Conservation (phyloP, 2,888 invertebrate species). For the Geophilus truncorum region DNA sequence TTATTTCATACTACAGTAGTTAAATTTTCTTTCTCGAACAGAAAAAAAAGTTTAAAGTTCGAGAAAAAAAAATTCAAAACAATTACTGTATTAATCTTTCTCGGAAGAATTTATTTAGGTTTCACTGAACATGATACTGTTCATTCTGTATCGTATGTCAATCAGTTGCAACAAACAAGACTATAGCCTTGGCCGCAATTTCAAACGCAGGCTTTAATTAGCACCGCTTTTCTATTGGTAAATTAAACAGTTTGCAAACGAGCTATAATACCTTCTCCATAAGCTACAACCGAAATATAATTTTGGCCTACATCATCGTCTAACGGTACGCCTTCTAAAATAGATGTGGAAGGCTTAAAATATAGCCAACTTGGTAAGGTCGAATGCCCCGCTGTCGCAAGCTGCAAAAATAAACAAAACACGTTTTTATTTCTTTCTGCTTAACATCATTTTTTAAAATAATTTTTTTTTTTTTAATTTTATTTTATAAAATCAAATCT, state of each 20-base stretch:
- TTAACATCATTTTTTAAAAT: background rate
- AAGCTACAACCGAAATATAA: slow-evolving; percentile 50
- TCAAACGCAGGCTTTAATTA: too few relatives aligned
- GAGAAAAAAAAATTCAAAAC: too few relatives aligned
- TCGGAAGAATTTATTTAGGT: background rate
- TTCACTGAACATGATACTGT: background rate
- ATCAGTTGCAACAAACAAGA: too few relatives aligned
- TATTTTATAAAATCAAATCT: background rate
- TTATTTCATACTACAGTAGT: too few relatives aligned
- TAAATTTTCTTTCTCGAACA: too few relatives aligned
- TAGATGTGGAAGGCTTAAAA: slow-evolving; percentile 64
- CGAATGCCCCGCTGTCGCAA: slow-evolving; percentile 40
- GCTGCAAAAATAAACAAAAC: slow-evolving; percentile 37
- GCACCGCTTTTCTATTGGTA: too few relatives aligned
- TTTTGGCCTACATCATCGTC: slow-evolving; percentile 63
- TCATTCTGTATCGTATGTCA: too few relatives aligned
- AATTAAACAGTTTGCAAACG: background rate
- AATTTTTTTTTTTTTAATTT: background rate
- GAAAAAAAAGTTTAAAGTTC: too few relatives aligned
- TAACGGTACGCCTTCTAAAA: slow-evolving; percentile 69
- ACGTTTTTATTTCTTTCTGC: background rate
- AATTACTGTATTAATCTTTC: too few relatives aligned
- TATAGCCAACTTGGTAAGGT: slow-evolving; percentile 63
- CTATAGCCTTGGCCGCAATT: too few relatives aligned
- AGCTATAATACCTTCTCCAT: slow-evolving; percentile 40